Conservation (phyloP, 1,140 invertebrate genomes). For the Chironomus tepperi region DNA sequence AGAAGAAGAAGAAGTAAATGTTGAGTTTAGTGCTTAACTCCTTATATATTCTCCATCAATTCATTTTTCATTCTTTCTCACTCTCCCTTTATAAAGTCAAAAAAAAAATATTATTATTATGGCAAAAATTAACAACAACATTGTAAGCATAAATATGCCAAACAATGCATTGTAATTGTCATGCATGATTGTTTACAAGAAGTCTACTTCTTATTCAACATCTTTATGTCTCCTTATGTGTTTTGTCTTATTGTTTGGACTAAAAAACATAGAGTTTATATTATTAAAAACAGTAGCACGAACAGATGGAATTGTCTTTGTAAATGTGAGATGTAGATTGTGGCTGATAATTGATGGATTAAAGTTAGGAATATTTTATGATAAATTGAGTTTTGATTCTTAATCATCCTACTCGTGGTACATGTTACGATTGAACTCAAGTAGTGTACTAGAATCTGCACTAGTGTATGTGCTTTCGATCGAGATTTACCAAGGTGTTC, state of each 20-base stretch:
- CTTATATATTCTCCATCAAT: too few species aligned
- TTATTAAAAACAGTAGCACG: not conserved
- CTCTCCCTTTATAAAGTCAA: not conserved
- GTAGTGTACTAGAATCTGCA: too few species aligned
- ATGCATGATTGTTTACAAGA: not conserved
- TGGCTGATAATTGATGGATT: too few species aligned
- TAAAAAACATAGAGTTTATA: not conserved
- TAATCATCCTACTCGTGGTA: too few species aligned
- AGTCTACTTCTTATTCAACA: too few species aligned
- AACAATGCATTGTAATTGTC: slow-evolving; percentile 5
- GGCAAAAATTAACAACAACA: not conserved
- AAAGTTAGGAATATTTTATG: too few species aligned
- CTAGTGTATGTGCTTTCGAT: too few species aligned
- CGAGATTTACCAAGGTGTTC: too few species aligned
- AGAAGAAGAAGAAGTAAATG: not conserved
- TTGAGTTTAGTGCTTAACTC: not conserved
- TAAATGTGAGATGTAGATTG: too few species aligned
- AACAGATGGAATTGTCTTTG: not conserved
- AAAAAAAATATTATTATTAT: not conserved
- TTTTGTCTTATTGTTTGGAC: not conserved
- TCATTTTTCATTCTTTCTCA: too few species aligned
- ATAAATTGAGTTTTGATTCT: too few species aligned
- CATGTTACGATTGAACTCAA: too few species aligned
- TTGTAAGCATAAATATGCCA: not conserved
- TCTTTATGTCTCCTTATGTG: not conserved